Base-by-base conservation (phyloP, 2,888 invertebrate species). In the Orthosia gracilis region DNA sequence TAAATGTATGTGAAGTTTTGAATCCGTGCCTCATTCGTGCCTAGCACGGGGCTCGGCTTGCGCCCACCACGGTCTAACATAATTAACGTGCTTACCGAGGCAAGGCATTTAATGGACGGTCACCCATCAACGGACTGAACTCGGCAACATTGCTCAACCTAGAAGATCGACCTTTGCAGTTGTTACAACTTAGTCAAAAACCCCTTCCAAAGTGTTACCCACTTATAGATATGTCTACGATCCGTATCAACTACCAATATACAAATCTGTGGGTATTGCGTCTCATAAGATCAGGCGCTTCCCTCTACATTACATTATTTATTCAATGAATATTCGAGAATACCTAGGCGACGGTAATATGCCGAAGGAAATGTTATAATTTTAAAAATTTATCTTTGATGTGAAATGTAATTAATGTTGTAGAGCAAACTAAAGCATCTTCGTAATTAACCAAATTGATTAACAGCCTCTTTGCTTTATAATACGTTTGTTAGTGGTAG, bases 301-400 rank as follows among this genome's bases (percentile, higher is more conserved):
- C 59, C 47, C 58, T 63, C 47, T 67, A 67, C 62, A 63, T 66
- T 80, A 80, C 73, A 69, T 49, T 63, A 72, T 69, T 69, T 69
- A 79, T 73, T 80, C 62, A 79, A 73, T 63, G 62, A 80, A 73
- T 69, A 65, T 68, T 58, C 40, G 23, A 61, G 67, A 58, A 72
- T 52, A 52, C 55, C 40, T 70, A 58, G 45, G 15, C 49, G 17
- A 55, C 54, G n/a, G 45, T 66, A 73, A 72, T 68, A 68, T 15
- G 45, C 31, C 45, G 5, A 52, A 62, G 54, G 50, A 67, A 79
- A 82, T 67, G 15, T 52, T 68, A 45, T 26, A 64, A 55, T 66
- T 58, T 58, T n/a, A 59, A 9, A 57, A n/a, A 73, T 26, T 72
- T 65, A 69, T 68, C 59, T 80, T 67, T 65, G 63, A 67, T 61